Percentiles rank a stretch among this genome's conserved stretches.
Conservation (phyloP, 2,888 invertebrate species). For the Pseudoips prasinana region DNA sequence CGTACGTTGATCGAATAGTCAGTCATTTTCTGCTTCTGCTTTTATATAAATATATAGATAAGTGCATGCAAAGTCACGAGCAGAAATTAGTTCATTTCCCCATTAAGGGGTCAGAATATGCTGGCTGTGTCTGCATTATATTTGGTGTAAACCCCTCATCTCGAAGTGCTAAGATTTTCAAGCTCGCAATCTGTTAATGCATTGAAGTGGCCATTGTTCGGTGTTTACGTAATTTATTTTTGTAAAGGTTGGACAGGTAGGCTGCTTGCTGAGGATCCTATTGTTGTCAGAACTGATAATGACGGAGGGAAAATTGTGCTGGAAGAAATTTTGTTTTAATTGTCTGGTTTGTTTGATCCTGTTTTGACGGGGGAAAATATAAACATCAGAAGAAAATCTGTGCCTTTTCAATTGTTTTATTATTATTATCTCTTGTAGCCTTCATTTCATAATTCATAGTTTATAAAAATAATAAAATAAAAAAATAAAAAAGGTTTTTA, state of each 20-base stretch:
- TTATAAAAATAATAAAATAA: too few relatives aligned
- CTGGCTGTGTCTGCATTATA: slow-evolving; percentile 17
- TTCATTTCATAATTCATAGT: too few relatives aligned
- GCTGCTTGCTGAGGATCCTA: slow-evolving; percentile 11
- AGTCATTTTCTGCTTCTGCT: too few relatives aligned
- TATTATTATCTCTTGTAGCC: too few relatives aligned
- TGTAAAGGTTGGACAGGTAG: slow-evolving; percentile 35
- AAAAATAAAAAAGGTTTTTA: too few relatives aligned
- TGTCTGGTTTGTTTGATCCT: background rate
- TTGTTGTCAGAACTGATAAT: slow-evolving; percentile 15
- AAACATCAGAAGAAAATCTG: too few relatives aligned
- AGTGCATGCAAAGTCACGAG: too few relatives aligned
- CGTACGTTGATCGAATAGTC: too few relatives aligned
- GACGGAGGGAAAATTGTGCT: slow-evolving; percentile 1
- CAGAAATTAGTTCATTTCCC: background rate
- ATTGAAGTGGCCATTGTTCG: slow-evolving; percentile 51
- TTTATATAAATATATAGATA: too few relatives aligned
- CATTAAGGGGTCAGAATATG: slow-evolving; percentile 9
- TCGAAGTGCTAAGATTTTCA: slow-evolving; percentile 51
- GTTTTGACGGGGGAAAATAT: background rate
- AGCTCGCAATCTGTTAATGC: slow-evolving; percentile 66
- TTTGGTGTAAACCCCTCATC: slow-evolving; percentile 31
- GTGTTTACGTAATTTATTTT: slow-evolving; percentile 46
- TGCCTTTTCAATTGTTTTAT: too few relatives aligned
- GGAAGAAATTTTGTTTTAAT: background rate